These are phyloP conservation scores for Sylvicola fuscatus DNA, from an alignment of 2,888 invertebrate species.

Conservation along the genomic window DNA sequence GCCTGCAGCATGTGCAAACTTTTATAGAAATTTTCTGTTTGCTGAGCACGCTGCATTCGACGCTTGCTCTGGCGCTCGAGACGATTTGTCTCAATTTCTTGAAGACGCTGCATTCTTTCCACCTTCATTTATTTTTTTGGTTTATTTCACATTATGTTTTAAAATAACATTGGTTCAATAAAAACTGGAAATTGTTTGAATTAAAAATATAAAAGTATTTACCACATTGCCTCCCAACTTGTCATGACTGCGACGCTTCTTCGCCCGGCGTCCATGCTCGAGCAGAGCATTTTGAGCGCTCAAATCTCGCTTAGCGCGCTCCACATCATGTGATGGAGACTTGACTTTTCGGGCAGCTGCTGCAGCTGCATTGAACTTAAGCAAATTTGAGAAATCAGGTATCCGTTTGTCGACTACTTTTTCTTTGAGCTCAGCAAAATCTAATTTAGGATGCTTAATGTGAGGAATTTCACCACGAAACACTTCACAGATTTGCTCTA, in stretches of 20 bases:
- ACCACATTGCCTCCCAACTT: constrained; percentile 38
- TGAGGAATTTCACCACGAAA: constrained; percentile 85
- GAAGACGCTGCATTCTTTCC: constrained; percentile 51
- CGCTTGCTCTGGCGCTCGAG: constrained; percentile 40
- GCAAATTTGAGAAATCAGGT: constrained; percentile 20
- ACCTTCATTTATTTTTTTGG: constrained; percentile 26
- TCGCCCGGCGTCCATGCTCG: constrained; percentile 26
- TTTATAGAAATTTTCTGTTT: constrained; percentile 63
- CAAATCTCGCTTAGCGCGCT: constrained; percentile 11
- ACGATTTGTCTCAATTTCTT: constrained; percentile 50
- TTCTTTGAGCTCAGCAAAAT: constrained; percentile 24
- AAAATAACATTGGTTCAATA: not conserved
- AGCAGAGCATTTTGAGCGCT: constrained; percentile 9
- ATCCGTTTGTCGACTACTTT: constrained; percentile 12
- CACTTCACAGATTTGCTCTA: constrained; percentile 72
- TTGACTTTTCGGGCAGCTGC: constrained; percentile 21
- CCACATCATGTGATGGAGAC: constrained; percentile 22
- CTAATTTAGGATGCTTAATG: constrained; percentile 50
- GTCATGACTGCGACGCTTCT: constrained; percentile 40
- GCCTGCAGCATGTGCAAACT: constrained; percentile 70
- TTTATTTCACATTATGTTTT: not conserved
- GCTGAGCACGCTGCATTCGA: constrained; percentile 47
- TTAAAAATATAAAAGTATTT: constrained; percentile 23
- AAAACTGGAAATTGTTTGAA: not conserved
- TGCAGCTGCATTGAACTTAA: constrained; percentile 11